Evolutionary conservation across 1,140 invertebrate genomes (phyloP).

Genomic region (Calephelis virginiensis): DNA sequence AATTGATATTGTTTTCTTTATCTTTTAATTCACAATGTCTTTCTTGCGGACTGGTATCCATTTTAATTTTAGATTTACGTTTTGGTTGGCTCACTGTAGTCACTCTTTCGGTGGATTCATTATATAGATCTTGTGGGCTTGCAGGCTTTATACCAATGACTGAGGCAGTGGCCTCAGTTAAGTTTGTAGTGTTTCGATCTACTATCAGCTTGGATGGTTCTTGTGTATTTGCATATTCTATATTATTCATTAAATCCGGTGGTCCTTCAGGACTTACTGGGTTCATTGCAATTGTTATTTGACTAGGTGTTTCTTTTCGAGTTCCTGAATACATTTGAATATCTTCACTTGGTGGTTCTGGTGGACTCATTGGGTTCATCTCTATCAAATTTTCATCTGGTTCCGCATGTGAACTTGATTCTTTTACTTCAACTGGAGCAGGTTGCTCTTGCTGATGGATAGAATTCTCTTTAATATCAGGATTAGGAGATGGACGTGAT

Average conservation of each 20-base stretch:
- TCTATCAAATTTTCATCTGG: neutral
- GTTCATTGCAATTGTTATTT: neutral
- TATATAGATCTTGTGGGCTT: neutral
- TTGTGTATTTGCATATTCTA: neutral
- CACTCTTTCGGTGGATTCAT: neutral
- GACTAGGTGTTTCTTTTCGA: neutral
- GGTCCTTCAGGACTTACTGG: conserved; percentile 1
- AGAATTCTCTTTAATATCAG: neutral
- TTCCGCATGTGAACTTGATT: too few relatives aligned
- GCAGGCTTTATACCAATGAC: neutral
- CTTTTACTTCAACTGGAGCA: neutral
- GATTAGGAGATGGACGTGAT: neutral
- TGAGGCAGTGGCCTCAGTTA: too few relatives aligned
- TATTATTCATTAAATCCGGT: neutral
- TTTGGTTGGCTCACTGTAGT: neutral
- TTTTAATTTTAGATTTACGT: neutral
- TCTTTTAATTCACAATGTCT: neutral
- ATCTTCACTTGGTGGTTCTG: neutral
- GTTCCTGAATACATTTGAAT: neutral
- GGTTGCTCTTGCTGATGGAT: neutral
- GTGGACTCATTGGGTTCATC: neutral
- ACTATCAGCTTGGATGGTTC: too few relatives aligned
- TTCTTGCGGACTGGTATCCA: neutral
- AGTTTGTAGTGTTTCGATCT: too few relatives aligned
- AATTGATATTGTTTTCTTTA: neutral